These are phyloP conservation scores for Melanotaenia nigrans DNA, from an alignment of 2,797 vertebrate genomes.

Conservation along the genomic window DNA sequence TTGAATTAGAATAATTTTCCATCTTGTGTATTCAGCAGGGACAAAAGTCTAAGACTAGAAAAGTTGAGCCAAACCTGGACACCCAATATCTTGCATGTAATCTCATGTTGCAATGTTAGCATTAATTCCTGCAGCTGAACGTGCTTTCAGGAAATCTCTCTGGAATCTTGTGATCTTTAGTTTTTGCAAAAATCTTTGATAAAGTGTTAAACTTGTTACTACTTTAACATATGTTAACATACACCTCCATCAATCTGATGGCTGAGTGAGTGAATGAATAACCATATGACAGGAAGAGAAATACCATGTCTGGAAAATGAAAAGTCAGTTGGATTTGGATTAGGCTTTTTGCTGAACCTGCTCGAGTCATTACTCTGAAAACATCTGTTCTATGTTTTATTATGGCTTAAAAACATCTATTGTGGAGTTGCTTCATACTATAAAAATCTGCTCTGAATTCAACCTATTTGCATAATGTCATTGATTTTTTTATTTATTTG, in stretches of 20 bases:
- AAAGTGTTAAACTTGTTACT: conserved; percentile 13
- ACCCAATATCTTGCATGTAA: not conserved
- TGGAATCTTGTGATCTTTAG: conserved; percentile 6
- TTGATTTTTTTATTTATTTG: not conserved
- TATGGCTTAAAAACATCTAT: not conserved
- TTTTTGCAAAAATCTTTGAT: conserved; percentile 16
- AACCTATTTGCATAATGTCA: not conserved
- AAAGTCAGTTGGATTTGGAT: conserved; percentile 19
- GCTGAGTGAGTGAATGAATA: conserved; percentile 32
- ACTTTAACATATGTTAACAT: conserved; percentile 46
- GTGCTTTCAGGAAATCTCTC: conserved; percentile 18
- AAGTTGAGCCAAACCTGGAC: not conserved
- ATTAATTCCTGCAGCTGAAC: conserved; percentile 13
- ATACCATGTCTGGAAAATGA: conserved; percentile 45
- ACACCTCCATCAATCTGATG: not conserved
- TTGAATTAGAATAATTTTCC: conserved; percentile 2
- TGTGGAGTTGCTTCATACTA: not conserved
- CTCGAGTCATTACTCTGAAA: conserved; percentile 47
- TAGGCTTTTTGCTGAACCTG: conserved; percentile 42
- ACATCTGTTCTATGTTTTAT: conserved; percentile 41
- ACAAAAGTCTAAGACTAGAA: conserved; percentile 10
- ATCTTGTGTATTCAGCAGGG: not conserved
- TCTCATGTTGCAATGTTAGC: conserved; percentile 7
- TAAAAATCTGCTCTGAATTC: not conserved
- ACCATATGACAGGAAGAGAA: not conserved